Percentiles rank a stretch among this genome's conserved stretches.
Conservation (phyloP, 2,888 invertebrate genomes). For the Quadriops clusia region DNA sequence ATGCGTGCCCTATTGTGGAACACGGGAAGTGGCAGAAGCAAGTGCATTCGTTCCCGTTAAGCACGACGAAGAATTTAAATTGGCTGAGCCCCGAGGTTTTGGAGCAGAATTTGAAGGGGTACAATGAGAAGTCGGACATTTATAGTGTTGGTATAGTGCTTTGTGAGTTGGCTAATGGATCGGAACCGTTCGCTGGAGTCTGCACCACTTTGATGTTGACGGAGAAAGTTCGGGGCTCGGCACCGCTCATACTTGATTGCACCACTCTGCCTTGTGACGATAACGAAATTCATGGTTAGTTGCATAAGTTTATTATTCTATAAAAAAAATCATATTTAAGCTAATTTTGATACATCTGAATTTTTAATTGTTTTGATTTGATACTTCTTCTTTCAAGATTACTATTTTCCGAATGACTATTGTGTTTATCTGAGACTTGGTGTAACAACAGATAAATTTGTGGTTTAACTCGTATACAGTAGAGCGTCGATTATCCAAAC, state of each 20-base stretch:
- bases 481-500: too few relatives aligned
- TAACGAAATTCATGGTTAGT: constrained; percentile 29
- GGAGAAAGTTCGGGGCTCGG: constrained; percentile 73
- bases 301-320: constrained; percentile 6
- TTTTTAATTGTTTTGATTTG: too few relatives aligned
- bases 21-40: constrained; percentile 57
- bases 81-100: constrained; percentile 89
- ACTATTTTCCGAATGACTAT: too few relatives aligned
- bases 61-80: constrained; percentile 60
- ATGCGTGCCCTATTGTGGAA: constrained; percentile 59
- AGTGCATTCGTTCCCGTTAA: constrained; percentile 65
- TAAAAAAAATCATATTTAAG: too few relatives aligned
- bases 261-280: constrained; percentile 51
- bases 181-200: constrained; percentile 76
- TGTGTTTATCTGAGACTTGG: too few relatives aligned
- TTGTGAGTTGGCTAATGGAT: constrained; percentile 82
- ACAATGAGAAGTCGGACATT: constrained; percentile 80
- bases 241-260: constrained; percentile 64
- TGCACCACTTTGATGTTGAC: constrained; percentile 83
- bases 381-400: too few relatives aligned
- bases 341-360: too few relatives aligned
- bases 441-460: too few relatives aligned
- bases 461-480: too few relatives aligned
- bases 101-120: constrained; percentile 59
- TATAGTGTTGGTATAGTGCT: constrained; percentile 82